Conservation (phyloP, 2,888 invertebrate genomes). For the Xanthia icteritia region DNA sequence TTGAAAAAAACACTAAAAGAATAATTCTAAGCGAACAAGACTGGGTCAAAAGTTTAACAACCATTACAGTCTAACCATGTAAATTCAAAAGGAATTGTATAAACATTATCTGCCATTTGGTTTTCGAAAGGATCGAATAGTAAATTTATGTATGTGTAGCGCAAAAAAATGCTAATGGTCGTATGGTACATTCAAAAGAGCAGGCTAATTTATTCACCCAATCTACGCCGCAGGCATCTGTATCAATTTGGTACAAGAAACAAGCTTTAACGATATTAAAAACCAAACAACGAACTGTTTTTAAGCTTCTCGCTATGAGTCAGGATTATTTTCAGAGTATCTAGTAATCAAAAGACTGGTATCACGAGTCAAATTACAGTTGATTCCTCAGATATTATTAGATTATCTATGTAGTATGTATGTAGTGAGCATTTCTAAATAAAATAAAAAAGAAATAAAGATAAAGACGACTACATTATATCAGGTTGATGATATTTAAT, state of each 20-base stretch:
- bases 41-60: background rate
- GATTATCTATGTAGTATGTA: background rate
- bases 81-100: background rate
- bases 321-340: background rate
- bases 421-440: no score
- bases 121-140: conserved; percentile 1
- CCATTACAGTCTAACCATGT: background rate
- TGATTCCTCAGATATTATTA: background rate
- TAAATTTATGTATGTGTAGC: conserved; percentile 2
- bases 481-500: background rate
- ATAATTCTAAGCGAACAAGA: background rate
- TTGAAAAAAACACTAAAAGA: background rate
- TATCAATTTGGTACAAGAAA: conserved; percentile 18
- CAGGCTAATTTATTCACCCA: conserved; percentile 33
- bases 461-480: background rate
- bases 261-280: conserved; percentile 2
- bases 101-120: background rate
- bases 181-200: conserved; percentile 29
- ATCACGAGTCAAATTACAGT: background rate
- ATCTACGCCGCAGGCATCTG: conserved; percentile 17
- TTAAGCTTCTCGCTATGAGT: background rate
- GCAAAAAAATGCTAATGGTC: conserved; percentile 32
- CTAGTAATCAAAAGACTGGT: background rate
- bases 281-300: background rate
- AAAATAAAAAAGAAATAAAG: no score